Evolutionary conservation across 1,140 invertebrate species (phyloP).

Genomic region (Aphelenchoides avenae): DNA sequence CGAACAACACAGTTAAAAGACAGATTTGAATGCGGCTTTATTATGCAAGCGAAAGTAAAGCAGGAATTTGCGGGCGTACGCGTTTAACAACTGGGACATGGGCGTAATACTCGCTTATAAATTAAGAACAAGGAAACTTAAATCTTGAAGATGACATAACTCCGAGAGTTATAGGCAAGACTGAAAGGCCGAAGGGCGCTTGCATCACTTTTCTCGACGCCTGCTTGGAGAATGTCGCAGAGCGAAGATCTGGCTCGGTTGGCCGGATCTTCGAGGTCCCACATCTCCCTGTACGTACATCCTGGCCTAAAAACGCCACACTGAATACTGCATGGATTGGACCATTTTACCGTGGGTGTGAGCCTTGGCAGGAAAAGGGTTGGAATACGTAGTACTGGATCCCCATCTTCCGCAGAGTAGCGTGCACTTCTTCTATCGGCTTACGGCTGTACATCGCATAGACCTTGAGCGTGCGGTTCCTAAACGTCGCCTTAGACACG

Average conservation of each 20-base stretch:
- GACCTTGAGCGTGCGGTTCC: slow-evolving; percentile 52
- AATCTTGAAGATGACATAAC: slow-evolving; percentile 41
- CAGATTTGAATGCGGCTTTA: slow-evolving; percentile 1
- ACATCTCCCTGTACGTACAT: slow-evolving; percentile 53
- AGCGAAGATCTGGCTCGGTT: slow-evolving; percentile 29
- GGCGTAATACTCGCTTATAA: slow-evolving; percentile 1
- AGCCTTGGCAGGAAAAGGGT: slow-evolving; percentile 22
- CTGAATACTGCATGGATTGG: background rate
- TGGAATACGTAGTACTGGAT: slow-evolving; percentile 56
- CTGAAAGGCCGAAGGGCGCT: slow-evolving; percentile 35
- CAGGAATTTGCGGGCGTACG: slow-evolving; percentile 14
- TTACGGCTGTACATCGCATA: slow-evolving; percentile 56
- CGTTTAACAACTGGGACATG: background rate
- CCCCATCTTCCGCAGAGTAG: slow-evolving; percentile 44
- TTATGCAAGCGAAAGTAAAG: background rate
- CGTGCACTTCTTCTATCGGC: slow-evolving; percentile 41
- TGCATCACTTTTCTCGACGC: too few species aligned
- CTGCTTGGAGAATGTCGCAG: too few species aligned
- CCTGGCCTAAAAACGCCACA: slow-evolving; percentile 30
- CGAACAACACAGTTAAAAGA: background rate
- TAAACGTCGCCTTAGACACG: slow-evolving; percentile 24
- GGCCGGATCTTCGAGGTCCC: slow-evolving; percentile 52
- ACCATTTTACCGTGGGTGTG: slow-evolving; percentile 33
- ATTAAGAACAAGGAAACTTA: too few species aligned
- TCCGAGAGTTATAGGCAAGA: slow-evolving; percentile 39